Evolutionary conservation across 2,888 invertebrate species (phyloP).

Genomic region (Elmis aenea): DNA sequence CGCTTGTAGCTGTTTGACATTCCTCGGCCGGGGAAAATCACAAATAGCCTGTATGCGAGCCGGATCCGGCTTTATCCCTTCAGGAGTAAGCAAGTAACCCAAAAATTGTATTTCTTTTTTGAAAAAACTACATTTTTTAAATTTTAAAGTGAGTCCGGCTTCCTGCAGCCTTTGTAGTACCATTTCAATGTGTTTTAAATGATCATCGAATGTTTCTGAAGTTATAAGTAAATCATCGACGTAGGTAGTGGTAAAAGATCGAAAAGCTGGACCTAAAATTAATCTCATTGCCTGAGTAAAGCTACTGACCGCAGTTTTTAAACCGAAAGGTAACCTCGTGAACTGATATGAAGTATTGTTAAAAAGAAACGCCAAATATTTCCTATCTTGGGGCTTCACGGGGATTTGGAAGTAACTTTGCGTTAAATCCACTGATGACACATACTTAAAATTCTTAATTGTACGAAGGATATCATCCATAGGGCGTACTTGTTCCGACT

Average conservation of each 20-base stretch:
- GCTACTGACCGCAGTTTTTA: not conserved
- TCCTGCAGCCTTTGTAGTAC: constrained; percentile 7
- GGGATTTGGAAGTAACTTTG: constrained; percentile 20
- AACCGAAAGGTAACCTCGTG: too few species aligned
- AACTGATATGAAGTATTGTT: constrained; percentile 12
- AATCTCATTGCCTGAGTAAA: not conserved
- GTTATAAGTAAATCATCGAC: constrained; percentile 17
- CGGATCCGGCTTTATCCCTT: constrained; percentile 12
- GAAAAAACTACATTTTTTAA: constrained; percentile 14
- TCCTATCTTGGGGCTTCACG: constrained; percentile 7
- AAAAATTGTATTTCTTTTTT: constrained; percentile 11
- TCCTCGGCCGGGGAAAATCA: constrained; percentile 27
- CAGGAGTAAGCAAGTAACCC: constrained; percentile 10
- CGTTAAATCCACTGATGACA: constrained; percentile 17
- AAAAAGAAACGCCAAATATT: constrained; percentile 21
- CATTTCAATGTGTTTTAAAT: constrained; percentile 13
- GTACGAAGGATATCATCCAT: too few species aligned
- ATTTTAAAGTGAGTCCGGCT: constrained; percentile 9
- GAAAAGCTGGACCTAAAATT: constrained; percentile 6
- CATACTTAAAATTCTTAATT: not conserved
- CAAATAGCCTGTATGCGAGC: constrained; percentile 24
- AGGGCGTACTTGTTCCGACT: too few species aligned
- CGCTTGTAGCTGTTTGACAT: constrained; percentile 26
- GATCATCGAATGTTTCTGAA: constrained; percentile 9
- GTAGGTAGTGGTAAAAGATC: constrained; percentile 8